Evolutionary conservation across 2,797 vertebrate genomes (phyloP).

Genomic region (Echeneis naucrates): DNA sequence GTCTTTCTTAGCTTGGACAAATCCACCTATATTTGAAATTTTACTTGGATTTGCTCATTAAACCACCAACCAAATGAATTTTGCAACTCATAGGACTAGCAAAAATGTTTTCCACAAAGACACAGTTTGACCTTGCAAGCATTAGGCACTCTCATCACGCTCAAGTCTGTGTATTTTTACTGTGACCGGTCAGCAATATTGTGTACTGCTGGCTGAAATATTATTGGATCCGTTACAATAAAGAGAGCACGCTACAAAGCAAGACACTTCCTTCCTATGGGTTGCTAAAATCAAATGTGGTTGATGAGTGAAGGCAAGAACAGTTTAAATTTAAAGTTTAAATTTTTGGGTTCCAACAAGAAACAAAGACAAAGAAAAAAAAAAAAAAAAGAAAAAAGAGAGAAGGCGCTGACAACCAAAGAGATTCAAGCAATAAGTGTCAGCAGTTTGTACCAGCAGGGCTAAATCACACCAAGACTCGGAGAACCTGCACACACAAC

Average conservation of each 20-base stretch:
- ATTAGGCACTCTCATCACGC: conserved; percentile 23
- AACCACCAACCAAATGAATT: conserved; percentile 8
- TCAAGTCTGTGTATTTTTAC: conserved; percentile 12
- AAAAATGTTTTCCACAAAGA: not conserved
- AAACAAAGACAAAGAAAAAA: not conserved
- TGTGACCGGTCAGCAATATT: conserved; percentile 28
- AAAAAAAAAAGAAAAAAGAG: too few species aligned
- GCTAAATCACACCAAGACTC: conserved; percentile 26
- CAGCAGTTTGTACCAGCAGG: conserved; percentile 52
- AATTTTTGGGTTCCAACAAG: conserved; percentile 12
- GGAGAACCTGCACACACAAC: conserved; percentile 25
- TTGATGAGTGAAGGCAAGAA: conserved; percentile 28
- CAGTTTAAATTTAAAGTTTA: too few species aligned
- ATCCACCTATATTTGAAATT: not conserved
- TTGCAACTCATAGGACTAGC: conserved; percentile 28
- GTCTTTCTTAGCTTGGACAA: conserved; percentile 23
- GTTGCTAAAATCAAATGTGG: conserved; percentile 33
- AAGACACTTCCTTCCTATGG: conserved; percentile 18
- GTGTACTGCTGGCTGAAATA: conserved; percentile 16
- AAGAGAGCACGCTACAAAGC: conserved; percentile 12
- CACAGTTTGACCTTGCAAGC: conserved; percentile 8
- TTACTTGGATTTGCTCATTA: conserved; percentile 34
- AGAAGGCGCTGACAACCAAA: conserved; percentile 28
- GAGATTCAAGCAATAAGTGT: conserved; percentile 36
- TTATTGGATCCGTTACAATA: not conserved